phyloP scores from a whole-genome alignment of 2,113 vertebrate genomes.

The Pristiophorus japonicus region DNA sequence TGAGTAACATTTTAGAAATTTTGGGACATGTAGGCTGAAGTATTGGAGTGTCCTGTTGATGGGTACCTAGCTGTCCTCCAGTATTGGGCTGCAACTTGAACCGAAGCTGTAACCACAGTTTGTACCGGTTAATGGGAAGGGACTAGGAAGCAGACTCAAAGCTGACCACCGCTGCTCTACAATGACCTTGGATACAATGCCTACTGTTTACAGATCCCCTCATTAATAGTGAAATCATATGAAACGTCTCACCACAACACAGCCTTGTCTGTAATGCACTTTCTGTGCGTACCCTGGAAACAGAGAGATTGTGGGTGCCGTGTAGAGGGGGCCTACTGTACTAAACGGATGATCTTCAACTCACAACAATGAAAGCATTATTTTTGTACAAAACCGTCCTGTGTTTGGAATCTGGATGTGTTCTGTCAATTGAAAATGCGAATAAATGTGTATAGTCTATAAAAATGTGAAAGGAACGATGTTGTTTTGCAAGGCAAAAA shows the following conservation, averaged over 20 bases:
- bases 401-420: neutral
- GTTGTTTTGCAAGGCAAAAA: neutral
- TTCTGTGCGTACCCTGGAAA: neutral
- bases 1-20: too few relatives aligned
- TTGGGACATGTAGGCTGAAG: too few relatives aligned
- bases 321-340: too few relatives aligned
- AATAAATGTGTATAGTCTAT: neutral
- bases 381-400: neutral
- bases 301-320: neutral
- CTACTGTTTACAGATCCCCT: neutral
- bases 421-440: neutral
- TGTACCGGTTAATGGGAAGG: neutral
- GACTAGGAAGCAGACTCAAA: neutral
- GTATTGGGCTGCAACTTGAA: too few relatives aligned
- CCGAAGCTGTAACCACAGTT: too few relatives aligned
- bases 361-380: neutral
- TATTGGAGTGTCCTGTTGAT: too few relatives aligned
- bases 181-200: neutral
- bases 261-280: neutral
- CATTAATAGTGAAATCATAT: neutral
- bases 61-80: too few relatives aligned
- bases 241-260: too few relatives aligned
- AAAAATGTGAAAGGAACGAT: neutral
- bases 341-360: too few relatives aligned
- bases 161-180: neutral